Evolutionary conservation across 1,140 invertebrate species (phyloP).

Genomic region (Drosophila kikkawai): DNA sequence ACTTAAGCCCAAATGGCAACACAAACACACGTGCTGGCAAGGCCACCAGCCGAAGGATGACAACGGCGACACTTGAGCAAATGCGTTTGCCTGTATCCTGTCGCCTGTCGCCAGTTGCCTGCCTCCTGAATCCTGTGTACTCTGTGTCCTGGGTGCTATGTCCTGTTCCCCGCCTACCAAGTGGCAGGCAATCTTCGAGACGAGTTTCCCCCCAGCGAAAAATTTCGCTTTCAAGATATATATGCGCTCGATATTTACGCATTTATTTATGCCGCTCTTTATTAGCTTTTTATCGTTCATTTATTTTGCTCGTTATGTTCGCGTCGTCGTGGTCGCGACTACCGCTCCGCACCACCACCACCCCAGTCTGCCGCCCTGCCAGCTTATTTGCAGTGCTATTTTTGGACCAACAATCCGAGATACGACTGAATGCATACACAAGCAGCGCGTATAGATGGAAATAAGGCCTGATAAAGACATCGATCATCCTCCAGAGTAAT

Average conservation of each 20-base stretch:
- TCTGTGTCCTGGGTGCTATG: neutral
- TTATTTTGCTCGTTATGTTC: slow-evolving; percentile 76
- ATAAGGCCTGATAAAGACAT: slow-evolving; percentile 30
- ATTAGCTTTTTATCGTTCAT: slow-evolving; percentile 81
- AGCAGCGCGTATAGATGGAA: neutral
- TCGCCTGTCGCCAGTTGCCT: neutral
- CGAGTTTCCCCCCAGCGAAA: slow-evolving; percentile 8
- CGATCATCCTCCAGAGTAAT: slow-evolving; percentile 23
- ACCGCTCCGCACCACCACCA: neutral
- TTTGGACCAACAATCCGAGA: slow-evolving; percentile 28
- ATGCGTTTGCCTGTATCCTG: slow-evolving; percentile 30
- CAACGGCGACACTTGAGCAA: slow-evolving; percentile 41
- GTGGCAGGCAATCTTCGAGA: slow-evolving; percentile 53
- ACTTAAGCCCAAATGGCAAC: slow-evolving; percentile 59
- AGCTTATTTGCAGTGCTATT: slow-evolving; percentile 49
- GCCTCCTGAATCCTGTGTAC: slow-evolving; percentile 5
- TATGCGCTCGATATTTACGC: slow-evolving; percentile 65
- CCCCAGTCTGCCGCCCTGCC: neutral
- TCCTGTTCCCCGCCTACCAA: slow-evolving; percentile 10
- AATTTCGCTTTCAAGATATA: slow-evolving; percentile 30
- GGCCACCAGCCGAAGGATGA: slow-evolving; percentile 28
- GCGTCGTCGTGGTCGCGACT: slow-evolving; percentile 32
- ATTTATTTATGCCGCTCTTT: slow-evolving; percentile 80
- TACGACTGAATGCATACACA: slow-evolving; percentile 18
- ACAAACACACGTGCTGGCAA: slow-evolving; percentile 60